phyloP scores from a whole-genome alignment of 2,113 vertebrate genomes.

The Ophiodon elongatus region DNA sequence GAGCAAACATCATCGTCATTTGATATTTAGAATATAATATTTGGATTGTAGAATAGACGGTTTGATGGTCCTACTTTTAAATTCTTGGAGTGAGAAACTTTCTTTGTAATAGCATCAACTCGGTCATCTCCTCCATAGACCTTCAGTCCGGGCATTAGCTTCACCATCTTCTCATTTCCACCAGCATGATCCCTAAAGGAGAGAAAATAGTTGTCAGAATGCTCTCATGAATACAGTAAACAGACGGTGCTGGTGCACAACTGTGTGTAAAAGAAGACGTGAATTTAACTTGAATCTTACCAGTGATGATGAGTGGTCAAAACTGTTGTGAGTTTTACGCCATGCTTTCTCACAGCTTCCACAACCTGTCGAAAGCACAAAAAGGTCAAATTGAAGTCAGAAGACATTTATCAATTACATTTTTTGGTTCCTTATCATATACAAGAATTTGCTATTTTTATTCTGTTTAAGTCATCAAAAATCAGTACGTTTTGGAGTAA shows the following conservation, averaged over 20 bases:
- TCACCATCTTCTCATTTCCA: constrained; percentile 95
- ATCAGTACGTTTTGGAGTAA: too few species aligned
- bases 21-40: neutral
- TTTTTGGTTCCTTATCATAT: neutral
- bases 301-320: constrained; percentile 99
- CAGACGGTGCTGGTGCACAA: neutral
- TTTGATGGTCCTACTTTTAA: constrained; percentile 86
- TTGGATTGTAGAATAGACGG: neutral
- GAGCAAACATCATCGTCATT: neutral
- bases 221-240: neutral
- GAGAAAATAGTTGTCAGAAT: neutral
- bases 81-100: constrained; percentile 89
- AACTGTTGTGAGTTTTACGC: constrained; percentile 92
- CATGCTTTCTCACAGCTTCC: constrained; percentile 90
- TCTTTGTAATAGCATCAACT: constrained; percentile 92
- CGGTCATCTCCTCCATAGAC: constrained; percentile 94
- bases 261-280: neutral
- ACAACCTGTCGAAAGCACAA: constrained; percentile 86
- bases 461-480: neutral
- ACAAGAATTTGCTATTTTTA: neutral
- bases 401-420: neutral
- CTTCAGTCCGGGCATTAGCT: constrained; percentile 88
- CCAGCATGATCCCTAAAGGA: constrained; percentile 95
- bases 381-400: neutral
- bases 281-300: constrained; percentile 75